Conservation (phyloP, 2,888 invertebrate species). For the Dastarcus helophoroides region DNA sequence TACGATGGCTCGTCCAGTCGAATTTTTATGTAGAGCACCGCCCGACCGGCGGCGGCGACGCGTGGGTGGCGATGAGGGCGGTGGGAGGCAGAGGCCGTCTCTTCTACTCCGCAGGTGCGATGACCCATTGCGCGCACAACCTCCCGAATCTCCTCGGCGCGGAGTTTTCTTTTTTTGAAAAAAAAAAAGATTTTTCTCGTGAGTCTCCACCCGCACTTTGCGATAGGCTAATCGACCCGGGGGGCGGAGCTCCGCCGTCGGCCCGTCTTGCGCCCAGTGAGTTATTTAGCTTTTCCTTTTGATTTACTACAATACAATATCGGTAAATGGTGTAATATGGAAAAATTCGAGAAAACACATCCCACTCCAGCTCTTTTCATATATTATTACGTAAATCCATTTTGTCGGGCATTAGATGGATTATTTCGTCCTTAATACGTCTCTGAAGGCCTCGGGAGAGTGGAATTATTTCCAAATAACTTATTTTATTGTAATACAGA, state of each 20-base stretch:
- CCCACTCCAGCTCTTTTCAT: no score
- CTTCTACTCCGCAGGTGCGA: constrained; percentile 37
- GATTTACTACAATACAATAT: constrained; percentile 2
- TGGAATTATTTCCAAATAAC: no score
- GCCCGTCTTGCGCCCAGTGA: constrained; percentile 19
- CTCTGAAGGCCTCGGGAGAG: no score
- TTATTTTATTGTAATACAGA: no score
- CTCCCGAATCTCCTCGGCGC: constrained; percentile 35
- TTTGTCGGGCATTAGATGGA: no score
- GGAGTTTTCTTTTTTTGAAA: constrained; percentile 35
- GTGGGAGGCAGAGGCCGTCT: constrained; percentile 11
- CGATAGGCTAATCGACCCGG: constrained; percentile 39
- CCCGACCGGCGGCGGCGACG: constrained; percentile 13
- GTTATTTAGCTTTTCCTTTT: constrained; percentile 6
- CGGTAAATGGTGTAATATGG: no score
- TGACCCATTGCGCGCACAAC: constrained; percentile 39
- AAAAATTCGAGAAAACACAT: no score
- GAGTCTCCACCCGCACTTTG: constrained; percentile 38
- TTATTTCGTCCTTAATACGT: no score
- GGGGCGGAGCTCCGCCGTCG: constrained; percentile 35
- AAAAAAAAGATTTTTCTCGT: constrained; percentile 39
- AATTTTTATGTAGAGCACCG: constrained; percentile 10
- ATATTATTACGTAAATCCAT: no score
- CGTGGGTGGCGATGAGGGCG: constrained; percentile 19
- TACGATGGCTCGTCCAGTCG: constrained; percentile 4